A percentile compares a stretch with the other conserved stretches of the same genome.
These are phyloP conservation scores for Sarcophaga subvicina DNA, from an alignment of 2,888 invertebrate genomes.

Conservation along the genomic window DNA sequence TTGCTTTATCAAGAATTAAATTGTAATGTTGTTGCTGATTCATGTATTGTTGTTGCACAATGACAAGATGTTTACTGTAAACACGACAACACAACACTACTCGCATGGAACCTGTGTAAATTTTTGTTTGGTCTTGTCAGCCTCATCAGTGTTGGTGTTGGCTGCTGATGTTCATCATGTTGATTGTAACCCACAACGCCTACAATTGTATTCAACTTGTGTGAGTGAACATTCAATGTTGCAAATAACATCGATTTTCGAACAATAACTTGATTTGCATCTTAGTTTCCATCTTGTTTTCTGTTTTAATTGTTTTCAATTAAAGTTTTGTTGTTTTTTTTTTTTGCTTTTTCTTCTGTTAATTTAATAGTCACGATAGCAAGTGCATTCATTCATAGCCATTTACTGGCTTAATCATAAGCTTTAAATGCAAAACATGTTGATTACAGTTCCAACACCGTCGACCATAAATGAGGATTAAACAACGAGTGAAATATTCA, in stretches of 20 bases:
- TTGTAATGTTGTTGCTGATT: slow-evolving; percentile 55
- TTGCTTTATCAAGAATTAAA: slow-evolving; percentile 57
- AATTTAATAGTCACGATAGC: slow-evolving; percentile 56
- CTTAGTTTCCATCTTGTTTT: slow-evolving; percentile 36
- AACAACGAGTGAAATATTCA: neutral
- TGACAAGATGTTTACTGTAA: slow-evolving; percentile 46
- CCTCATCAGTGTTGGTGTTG: slow-evolving; percentile 54
- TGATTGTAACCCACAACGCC: slow-evolving; percentile 53
- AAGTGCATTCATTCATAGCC: slow-evolving; percentile 28
- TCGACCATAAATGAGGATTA: too few relatives aligned
- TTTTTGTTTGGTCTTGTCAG: slow-evolving; percentile 55
- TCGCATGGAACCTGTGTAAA: slow-evolving; percentile 20
- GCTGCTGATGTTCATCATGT: slow-evolving; percentile 60
- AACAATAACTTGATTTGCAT: slow-evolving; percentile 59
- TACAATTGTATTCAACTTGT: slow-evolving; percentile 44
- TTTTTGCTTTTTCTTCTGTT: neutral
- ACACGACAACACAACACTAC: slow-evolving; percentile 9
- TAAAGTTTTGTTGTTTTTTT: slow-evolving; percentile 1
- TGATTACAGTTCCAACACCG: slow-evolving; percentile 29
- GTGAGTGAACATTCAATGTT: slow-evolving; percentile 1
- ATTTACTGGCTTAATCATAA: neutral
- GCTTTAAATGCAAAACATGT: slow-evolving; percentile 14
- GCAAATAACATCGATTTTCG: neutral
- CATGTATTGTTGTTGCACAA: slow-evolving; percentile 6
- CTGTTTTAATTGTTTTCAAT: neutral